Conservation (phyloP, 2,797 vertebrate species). For the Spondyliosoma cantharus region DNA sequence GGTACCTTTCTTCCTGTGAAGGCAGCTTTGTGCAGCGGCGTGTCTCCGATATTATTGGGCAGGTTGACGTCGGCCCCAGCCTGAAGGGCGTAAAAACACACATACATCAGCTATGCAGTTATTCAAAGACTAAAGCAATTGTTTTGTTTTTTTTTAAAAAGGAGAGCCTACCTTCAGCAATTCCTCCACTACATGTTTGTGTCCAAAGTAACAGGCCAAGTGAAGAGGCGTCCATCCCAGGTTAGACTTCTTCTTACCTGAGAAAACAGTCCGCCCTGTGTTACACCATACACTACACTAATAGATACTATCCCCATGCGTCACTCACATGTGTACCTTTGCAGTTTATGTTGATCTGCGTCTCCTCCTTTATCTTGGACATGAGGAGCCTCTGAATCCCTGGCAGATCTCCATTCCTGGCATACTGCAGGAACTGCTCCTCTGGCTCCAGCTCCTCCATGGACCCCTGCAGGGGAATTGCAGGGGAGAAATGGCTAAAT, state of each 20-base stretch:
- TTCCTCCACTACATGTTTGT: slow-evolving; percentile 91
- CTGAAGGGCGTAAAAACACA: slow-evolving; percentile 73
- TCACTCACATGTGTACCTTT: slow-evolving; percentile 85
- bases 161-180: slow-evolving; percentile 87
- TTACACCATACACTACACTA: not conserved
- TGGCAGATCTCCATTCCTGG: slow-evolving; percentile 91
- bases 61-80: slow-evolving; percentile 92
- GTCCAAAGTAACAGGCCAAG: slow-evolving; percentile 97
- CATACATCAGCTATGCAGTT: slow-evolving; percentile 17
- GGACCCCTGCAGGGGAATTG: slow-evolving; percentile 42
- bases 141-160: too few species aligned
- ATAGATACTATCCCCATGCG: not conserved
- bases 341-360: slow-evolving; percentile 91
- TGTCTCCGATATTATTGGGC: slow-evolving; percentile 95
- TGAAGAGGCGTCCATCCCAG: slow-evolving; percentile 97
- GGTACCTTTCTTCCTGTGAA: slow-evolving; percentile 96
- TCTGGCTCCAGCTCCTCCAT: slow-evolving; percentile 89
- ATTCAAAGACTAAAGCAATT: not conserved
- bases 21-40: slow-evolving; percentile 94
- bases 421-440: slow-evolving; percentile 90
- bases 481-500: not conserved
- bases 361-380: slow-evolving; percentile 81
- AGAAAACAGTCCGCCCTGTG: slow-evolving; percentile 45
- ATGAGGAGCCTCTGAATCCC: slow-evolving; percentile 88
- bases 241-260: slow-evolving; percentile 97